Evolutionary conservation across 2,888 invertebrate species (phyloP).

Genomic region (Chrysolina americana): DNA sequence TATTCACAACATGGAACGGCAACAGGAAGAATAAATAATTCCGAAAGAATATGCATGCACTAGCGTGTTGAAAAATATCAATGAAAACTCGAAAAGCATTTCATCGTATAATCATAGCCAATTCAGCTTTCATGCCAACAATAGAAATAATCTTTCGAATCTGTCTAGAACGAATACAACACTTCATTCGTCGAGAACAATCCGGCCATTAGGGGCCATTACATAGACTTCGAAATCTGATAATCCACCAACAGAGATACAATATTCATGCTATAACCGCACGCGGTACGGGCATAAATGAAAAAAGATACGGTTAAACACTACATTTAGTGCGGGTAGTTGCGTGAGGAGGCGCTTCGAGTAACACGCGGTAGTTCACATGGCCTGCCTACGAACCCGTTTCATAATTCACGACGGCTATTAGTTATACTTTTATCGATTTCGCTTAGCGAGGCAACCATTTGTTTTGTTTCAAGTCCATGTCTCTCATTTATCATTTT

Average conservation of each 20-base stretch:
- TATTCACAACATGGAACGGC: too few relatives aligned
- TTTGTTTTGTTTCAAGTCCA: conserved; percentile 47
- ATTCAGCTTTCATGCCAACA: background rate
- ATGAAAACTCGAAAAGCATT: background rate
- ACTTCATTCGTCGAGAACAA: background rate
- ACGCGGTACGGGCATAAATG: conserved; percentile 14
- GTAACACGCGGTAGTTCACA: conserved; percentile 60
- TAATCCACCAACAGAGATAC: conserved; percentile 22
- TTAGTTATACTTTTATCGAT: conserved; percentile 60
- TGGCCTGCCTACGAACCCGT: conserved; percentile 55
- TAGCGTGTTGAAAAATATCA: background rate
- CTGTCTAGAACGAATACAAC: background rate
- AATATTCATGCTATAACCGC: conserved; percentile 32
- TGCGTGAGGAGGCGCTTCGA: conserved; percentile 54
- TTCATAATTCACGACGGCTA: conserved; percentile 61
- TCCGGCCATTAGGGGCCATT: conserved; percentile 22
- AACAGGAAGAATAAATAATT: too few relatives aligned
- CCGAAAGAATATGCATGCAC: too few relatives aligned
- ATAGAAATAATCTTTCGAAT: background rate
- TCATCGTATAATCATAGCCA: background rate
- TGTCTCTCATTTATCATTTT: too few relatives aligned
- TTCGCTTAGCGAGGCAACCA: conserved; percentile 51
- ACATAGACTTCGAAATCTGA: conserved; percentile 29
- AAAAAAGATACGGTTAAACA: conserved; percentile 31
- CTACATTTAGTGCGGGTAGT: conserved; percentile 36